Percentiles rank a stretch among this genome's conserved stretches.
Evolutionary conservation across 1,140 invertebrate species (phyloP).

Genomic region (Stegodyphus dumicola): DNA sequence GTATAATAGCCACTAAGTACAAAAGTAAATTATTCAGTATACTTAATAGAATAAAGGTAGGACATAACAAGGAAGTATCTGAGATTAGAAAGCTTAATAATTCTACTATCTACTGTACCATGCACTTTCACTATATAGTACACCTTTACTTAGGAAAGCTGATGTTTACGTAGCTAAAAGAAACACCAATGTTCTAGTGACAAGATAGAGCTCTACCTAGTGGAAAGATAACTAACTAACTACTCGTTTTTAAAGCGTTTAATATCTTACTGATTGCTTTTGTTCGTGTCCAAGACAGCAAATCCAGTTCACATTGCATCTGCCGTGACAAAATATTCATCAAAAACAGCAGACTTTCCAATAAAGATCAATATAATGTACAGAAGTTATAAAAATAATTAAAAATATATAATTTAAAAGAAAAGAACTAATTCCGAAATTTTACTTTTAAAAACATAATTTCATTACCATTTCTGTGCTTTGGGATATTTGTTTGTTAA

Average conservation of each 20-base stretch:
- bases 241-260: neutral
- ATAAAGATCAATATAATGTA: neutral
- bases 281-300: constrained; percentile 4
- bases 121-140: neutral
- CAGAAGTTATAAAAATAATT: neutral
- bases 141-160: neutral
- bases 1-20: neutral
- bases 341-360: constrained; percentile 21
- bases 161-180: neutral
- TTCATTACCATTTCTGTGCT: no score
- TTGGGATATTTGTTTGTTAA: no score
- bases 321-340: constrained; percentile 54
- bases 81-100: neutral
- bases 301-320: constrained; percentile 15
- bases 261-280: constrained; percentile 39
- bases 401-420: neutral
- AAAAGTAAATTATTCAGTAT: neutral
- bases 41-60: neutral
- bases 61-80: neutral
- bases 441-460: no score
- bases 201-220: neutral
- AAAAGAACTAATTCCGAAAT: neutral
- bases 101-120: neutral
- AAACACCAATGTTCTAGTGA: neutral
- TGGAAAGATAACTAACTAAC: constrained; percentile 4